These are phyloP conservation scores for Campylomormyrus tamandua DNA, from an alignment of 2,113 vertebrate genomes.

Conservation along the genomic window DNA sequence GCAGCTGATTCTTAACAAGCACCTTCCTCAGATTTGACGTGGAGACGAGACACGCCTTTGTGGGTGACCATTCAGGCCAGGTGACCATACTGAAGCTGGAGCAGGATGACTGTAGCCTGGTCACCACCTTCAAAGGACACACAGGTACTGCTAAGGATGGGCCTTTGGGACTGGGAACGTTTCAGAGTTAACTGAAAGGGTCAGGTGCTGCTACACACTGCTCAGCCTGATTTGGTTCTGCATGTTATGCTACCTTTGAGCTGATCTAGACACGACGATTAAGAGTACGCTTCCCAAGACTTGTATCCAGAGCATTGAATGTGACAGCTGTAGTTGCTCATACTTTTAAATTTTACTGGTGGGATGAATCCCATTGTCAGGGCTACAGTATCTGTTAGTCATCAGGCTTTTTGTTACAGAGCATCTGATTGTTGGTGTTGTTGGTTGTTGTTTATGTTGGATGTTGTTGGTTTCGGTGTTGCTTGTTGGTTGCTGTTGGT, in stretches of 20 bases:
- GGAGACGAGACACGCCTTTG: constrained; percentile 90
- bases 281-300: not conserved
- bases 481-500: not conserved
- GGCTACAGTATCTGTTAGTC: not conserved
- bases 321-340: not conserved
- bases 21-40: constrained; percentile 79
- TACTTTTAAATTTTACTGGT: not conserved
- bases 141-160: constrained; percentile 64
- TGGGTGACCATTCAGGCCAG: constrained; percentile 94
- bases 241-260: not conserved
- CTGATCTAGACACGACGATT: not conserved
- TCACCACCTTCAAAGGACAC: constrained; percentile 95
- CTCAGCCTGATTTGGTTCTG: not conserved
- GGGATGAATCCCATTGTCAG: not conserved
- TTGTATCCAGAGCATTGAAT: not conserved
- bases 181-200: not conserved
- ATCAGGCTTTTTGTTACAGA: not conserved
- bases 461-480: not conserved
- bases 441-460: not conserved
- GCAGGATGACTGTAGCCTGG: constrained; percentile 84
- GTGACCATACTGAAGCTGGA: constrained; percentile 97
- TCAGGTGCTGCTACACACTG: not conserved
- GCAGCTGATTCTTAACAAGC: constrained; percentile 51
- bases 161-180: not conserved
- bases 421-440: not conserved